Evolutionary conservation across 2,797 vertebrate species (phyloP), one percentile per base, ranked within the genome.

Genomic region (Acridotheres tristis): DNA sequence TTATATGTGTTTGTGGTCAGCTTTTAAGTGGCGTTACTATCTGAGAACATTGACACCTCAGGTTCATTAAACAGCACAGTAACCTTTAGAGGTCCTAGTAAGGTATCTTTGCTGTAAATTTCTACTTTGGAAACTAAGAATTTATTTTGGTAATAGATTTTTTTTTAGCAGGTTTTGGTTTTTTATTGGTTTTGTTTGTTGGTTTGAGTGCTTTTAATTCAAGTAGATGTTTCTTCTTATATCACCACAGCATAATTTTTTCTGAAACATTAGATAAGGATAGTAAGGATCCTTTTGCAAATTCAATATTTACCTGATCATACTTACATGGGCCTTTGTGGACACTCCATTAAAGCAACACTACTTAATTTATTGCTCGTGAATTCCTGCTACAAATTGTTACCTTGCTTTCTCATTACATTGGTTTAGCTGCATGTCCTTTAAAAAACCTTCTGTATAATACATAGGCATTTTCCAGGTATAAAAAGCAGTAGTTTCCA

Each of bases 401-500:
- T 59, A 26, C 16, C 3, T 62, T 20, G n/a, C 22, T 67, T 89
- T 72, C 51, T 62, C 16, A 29, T 78, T 65, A 17, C 5, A 11
- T 30, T n/a, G 8, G 3, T 75, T 77, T 72, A 36, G 40, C 34
- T 30, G 9, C 27, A 58, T 9, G 8, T 45, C 73, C 20, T 55
- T 72, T 20, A 11, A 85, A 84, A 82, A 42, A 32, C 0, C 4
- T 68, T 78, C 51, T 20, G 4, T 62, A 8, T 20, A 53, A 53
- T 59, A 26, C 11, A 16, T 9, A 67, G 61, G 48, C 13, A 38
- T 66, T 84, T 84, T 67, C 13, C 54, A 92, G 73, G 50, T 57
- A 68, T 25, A 80, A 23, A 76, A 79, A 36, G 67, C 36, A 67
- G 43, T 72, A 62, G 36, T 75, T 93, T 94, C 51, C n/a, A 81